A percentile compares a stretch with the other conserved stretches of the same genome.
Evolutionary conservation across 2,797 vertebrate genomes (phyloP).

Genomic region (Chanos chanos): DNA sequence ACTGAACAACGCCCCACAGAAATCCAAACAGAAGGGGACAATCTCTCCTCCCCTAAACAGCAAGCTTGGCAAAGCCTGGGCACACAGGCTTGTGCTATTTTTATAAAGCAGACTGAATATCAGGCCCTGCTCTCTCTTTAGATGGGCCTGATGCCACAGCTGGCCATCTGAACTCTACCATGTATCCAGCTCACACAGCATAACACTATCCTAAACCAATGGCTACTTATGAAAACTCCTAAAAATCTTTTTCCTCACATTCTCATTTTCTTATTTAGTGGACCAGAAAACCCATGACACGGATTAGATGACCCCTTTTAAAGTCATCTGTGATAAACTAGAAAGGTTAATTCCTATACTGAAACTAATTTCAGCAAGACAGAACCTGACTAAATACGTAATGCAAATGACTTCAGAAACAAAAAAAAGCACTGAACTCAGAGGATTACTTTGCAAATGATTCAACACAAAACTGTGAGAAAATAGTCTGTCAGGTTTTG

Average conservation of each 20-base stretch:
- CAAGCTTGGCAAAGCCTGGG: constrained; percentile 8
- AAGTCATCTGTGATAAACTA: too few relatives aligned
- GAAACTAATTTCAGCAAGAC: too few relatives aligned
- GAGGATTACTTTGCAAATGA: neutral
- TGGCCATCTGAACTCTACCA: constrained; percentile 45
- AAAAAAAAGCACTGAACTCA: neutral
- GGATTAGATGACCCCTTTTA: neutral
- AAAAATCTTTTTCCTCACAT: neutral
- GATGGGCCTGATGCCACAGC: constrained; percentile 27
- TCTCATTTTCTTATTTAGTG: neutral
- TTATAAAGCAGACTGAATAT: constrained; percentile 4
- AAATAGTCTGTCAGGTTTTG: neutral
- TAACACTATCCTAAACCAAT: constrained; percentile 25
- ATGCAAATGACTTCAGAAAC: too few relatives aligned
- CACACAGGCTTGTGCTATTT: constrained; percentile 24
- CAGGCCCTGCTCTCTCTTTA: constrained; percentile 16
- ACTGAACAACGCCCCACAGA: too few relatives aligned
- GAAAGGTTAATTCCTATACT: too few relatives aligned
- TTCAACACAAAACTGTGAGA: neutral
- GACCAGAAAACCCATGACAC: neutral
- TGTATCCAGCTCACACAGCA: constrained; percentile 22
- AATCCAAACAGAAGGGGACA: too few relatives aligned
- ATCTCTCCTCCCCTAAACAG: too few relatives aligned
- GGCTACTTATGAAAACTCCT: constrained; percentile 10
- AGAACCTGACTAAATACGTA: too few relatives aligned